Evolutionary conservation across 2,113 vertebrate genomes (phyloP), one percentile per base, ranked within the genome.

Genomic region (Eleginops maclovinus): DNA sequence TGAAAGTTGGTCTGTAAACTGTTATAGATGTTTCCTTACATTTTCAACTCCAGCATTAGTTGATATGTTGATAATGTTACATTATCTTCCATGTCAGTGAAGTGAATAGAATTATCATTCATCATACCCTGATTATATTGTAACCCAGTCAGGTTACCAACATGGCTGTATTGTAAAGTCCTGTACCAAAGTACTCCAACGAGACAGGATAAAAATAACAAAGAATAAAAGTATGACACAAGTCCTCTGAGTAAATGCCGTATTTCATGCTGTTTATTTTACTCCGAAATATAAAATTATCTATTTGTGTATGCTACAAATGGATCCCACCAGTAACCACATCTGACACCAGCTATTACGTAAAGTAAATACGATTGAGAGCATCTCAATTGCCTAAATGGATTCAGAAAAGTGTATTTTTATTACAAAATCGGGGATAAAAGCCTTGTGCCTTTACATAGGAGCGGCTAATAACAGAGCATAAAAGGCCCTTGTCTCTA

Each of bases 321-420:
- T 43, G 50, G 60, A 60, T 70, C 44, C 22, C 10, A 4, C 44
- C 49, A 26, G 56, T 76, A 79, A 76, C 44, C 9, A 47, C 14
- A 69, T 62, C 72, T 71, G 68, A 79, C 70, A 73, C 26, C 54
- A 71, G 26, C 28, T 72, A 64, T 82, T 79, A 83, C 62, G 73
- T 77, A 21, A 65, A 56, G 46, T n/a, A 59, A 63, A 46, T 17
- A 26, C 28, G 12, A 72, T 50, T n/a, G 11, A 28, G 5, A 55
- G 66, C 13, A 59, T 49, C 43, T 77, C 65, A 60, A 68, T 15
- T 58, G 16, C 67, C 22, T 44, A 21, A 68, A 82, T 64, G 16
- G 11, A 74, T 71, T 16, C 53, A 36, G 4, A 43, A 4, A 0
- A 60, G 22, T 15, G 19, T n/a, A 19, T 51, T 70, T 41, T 12